Evolutionary conservation across 2,888 invertebrate species (phyloP).

Genomic region (Siphonodentalium dalli): DNA sequence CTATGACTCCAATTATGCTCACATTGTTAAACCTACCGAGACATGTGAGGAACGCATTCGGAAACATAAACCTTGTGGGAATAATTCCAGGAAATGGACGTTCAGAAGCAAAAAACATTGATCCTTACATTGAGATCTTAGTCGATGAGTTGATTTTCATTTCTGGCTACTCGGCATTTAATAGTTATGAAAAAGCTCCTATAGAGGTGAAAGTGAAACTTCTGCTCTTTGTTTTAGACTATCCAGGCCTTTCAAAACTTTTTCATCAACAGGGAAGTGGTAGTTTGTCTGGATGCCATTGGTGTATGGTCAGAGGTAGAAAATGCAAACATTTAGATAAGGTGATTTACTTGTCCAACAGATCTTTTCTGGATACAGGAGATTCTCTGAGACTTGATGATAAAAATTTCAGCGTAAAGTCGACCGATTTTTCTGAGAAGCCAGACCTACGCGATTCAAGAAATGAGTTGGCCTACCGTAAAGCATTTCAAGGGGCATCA

Average conservation of each 20-base stretch:
- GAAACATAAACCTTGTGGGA: slow-evolving; percentile 10
- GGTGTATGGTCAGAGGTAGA: not conserved
- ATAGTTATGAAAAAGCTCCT: not conserved
- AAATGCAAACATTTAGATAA: slow-evolving; percentile 6
- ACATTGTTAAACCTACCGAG: slow-evolving; percentile 12
- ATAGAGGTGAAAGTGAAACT: slow-evolving; percentile 7
- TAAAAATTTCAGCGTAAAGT: not conserved
- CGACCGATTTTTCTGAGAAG: not conserved
- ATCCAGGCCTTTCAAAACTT: slow-evolving; percentile 1
- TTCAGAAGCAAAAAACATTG: not conserved
- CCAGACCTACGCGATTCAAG: not conserved
- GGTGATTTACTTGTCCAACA: not conserved
- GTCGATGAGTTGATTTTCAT: slow-evolving; percentile 11
- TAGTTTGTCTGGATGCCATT: slow-evolving; percentile 3
- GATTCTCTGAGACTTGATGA: not conserved
- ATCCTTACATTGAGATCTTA: slow-evolving; percentile 4
- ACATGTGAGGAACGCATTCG: slow-evolving; percentile 4
- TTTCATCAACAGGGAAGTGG: slow-evolving; percentile 12
- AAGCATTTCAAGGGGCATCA: slow-evolving; percentile 1
- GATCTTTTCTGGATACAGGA: not conserved
- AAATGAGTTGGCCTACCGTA: not conserved
- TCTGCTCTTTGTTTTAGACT: slow-evolving; percentile 2
- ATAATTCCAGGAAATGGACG: slow-evolving; percentile 2
- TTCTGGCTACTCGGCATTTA: not conserved
- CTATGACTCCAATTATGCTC: slow-evolving; percentile 17